Percentiles rank a stretch among this genome's conserved stretches.
Conservation (phyloP, 2,113 vertebrate genomes). For the Conger conger region DNA sequence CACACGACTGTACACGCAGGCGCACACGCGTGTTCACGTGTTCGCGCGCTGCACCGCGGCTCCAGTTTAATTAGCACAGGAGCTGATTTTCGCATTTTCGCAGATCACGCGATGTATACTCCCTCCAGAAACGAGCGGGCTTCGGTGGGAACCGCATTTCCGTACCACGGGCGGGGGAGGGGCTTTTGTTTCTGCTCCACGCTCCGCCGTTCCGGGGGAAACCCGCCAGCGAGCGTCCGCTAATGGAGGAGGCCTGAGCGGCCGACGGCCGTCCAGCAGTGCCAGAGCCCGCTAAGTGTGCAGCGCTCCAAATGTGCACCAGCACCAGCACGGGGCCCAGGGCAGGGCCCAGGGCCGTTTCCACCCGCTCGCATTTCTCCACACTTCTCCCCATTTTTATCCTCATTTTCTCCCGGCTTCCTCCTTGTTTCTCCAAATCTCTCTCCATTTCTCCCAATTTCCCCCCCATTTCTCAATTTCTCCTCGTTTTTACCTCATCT, state of each 20-base stretch:
- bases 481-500: no score
- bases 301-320: neutral
- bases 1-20: neutral
- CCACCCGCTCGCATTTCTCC: no score
- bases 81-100: neutral
- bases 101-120: neutral
- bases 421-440: no score
- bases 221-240: neutral
- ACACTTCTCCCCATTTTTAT: no score
- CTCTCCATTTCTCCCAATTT: no score
- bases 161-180: neutral
- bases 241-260: neutral
- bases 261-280: neutral
- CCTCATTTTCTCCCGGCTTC: no score
- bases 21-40: neutral
- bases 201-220: neutral
- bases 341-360: neutral
- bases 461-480: no score
- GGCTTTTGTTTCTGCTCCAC: neutral
- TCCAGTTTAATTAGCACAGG: neutral
- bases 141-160: neutral
- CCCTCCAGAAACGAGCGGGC: neutral
- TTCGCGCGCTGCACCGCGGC: no score
- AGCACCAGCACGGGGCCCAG: neutral
- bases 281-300: neutral